Conservation (phyloP, 2,797 vertebrate genomes). For the Cossypha heuglini region DNA sequence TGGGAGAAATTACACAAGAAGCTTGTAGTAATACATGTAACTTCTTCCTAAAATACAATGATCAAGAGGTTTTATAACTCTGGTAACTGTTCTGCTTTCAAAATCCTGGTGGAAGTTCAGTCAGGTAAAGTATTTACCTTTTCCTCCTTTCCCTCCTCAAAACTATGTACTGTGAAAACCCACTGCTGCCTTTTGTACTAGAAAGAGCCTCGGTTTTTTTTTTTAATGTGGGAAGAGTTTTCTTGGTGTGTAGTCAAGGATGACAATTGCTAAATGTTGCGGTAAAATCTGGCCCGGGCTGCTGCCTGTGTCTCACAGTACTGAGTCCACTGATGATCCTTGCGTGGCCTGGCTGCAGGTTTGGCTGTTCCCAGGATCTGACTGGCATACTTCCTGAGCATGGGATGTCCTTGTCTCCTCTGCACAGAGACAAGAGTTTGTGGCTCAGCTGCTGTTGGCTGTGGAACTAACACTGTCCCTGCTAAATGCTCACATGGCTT, state of each 20-base stretch:
- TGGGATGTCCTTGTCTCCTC: background rate
- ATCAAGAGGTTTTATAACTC: background rate
- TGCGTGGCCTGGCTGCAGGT: background rate
- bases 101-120: background rate
- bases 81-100: background rate
- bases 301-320: fast-evolving
- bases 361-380: background rate
- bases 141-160: background rate
- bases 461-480: background rate
- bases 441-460: background rate
- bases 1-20: background rate
- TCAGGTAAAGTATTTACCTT: background rate
- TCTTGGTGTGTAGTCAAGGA: background rate
- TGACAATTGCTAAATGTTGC: background rate
- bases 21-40: background rate
- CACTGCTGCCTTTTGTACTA: background rate
- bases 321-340: background rate
- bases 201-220: background rate
- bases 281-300: background rate
- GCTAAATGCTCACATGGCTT: background rate
- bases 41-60: background rate
- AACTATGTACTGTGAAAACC: background rate
- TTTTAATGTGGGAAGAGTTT: background rate
- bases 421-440: background rate
- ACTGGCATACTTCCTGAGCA: background rate